Percentiles rank a stretch among this genome's conserved stretches.
Conservation (phyloP, 1,140 invertebrate species). For the Drosophila jambulina region DNA sequence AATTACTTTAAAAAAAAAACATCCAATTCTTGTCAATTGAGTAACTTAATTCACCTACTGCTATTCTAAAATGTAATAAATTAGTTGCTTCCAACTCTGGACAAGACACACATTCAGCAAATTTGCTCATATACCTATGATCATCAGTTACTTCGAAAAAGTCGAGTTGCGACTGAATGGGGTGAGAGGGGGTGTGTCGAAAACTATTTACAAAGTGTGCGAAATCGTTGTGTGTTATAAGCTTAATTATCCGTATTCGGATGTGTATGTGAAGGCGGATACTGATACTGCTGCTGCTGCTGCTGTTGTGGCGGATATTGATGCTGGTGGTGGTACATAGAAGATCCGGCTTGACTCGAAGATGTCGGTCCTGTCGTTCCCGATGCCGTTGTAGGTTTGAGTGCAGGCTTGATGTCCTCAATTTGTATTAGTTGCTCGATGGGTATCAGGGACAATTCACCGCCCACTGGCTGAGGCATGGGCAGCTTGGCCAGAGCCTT, state of each 20-base stretch:
- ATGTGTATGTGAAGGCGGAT: slow-evolving; percentile 49
- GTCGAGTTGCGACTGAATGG: slow-evolving; percentile 41
- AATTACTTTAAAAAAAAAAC: slow-evolving; percentile 15
- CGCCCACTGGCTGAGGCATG: slow-evolving; percentile 86
- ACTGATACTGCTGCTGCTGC: slow-evolving; percentile 51
- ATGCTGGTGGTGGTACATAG: slow-evolving; percentile 49
- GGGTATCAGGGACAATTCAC: slow-evolving; percentile 92
- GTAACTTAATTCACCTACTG: slow-evolving; percentile 26
- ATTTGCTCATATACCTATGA: slow-evolving; percentile 65
- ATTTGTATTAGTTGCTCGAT: slow-evolving; percentile 91
- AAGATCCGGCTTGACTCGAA: slow-evolving; percentile 55
- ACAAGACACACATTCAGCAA: slow-evolving; percentile 82
- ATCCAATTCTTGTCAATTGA: slow-evolving; percentile 19
- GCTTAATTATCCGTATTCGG: slow-evolving; percentile 64
- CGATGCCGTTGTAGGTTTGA: slow-evolving; percentile 50
- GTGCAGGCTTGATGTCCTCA: slow-evolving; percentile 86
- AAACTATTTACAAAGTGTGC: slow-evolving; percentile 76
- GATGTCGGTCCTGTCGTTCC: slow-evolving; percentile 50
- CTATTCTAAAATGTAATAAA: slow-evolving; percentile 41
- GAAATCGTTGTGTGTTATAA: slow-evolving; percentile 5
- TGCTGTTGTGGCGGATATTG: slow-evolving; percentile 42
- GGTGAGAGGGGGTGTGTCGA: slow-evolving; percentile 51
- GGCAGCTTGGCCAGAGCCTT: slow-evolving; percentile 79
- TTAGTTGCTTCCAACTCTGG: slow-evolving; percentile 76
- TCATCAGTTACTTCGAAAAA: slow-evolving; percentile 50